Base-by-base conservation (phyloP, 2,113 vertebrate genomes). In the Suricata suricatta region DNA sequence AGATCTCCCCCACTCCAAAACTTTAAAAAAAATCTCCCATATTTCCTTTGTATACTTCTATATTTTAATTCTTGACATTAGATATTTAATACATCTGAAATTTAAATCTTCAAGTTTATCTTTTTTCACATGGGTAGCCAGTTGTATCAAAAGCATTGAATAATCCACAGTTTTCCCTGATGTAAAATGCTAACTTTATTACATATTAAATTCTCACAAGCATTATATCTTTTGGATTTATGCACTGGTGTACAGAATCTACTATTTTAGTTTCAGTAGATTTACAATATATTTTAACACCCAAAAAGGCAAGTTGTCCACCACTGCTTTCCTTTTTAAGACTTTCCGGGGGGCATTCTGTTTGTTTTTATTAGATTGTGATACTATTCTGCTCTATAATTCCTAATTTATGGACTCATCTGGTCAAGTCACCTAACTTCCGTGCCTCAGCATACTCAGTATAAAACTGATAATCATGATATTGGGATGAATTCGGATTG, bases 21-120 rank as follows among this genome's bases (percentile, higher is more conserved):
- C 25, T 38, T 38, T 88, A 23, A 23, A 68, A 68, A 27, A 41
- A 10, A 9, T 14, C n/a, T 77, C 52, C 47, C 31, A 7, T 41
- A 41, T 83, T 92, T 64, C 29, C 60, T 38, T 71, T 95, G 80
- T n/a, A 33, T 60, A 68, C 21, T 72, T 76, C 82, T 63, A 35
- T 76, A 64, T 91, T 91, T 94, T 90, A 90, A 90, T 47, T 77
- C 16, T 93, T 91, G 38, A 63, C 13, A 33, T 83, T 72, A 95
- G 57, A 72, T 90, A 74, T 33, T 64, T 44, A 84, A 60, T 79
- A 35, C n/a, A 79, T 41, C 27, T 60, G 72, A 54, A 96, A 72
- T 38, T 87, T 90, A 90, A 97, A 35, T 14, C 14, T 66, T 84
- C 3, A 33, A 14, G 12, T 71, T 69, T 54, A n/a, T 50, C 47